Evolutionary conservation across 2,113 vertebrate species (phyloP).

Genomic region (Ciconia stormi): DNA sequence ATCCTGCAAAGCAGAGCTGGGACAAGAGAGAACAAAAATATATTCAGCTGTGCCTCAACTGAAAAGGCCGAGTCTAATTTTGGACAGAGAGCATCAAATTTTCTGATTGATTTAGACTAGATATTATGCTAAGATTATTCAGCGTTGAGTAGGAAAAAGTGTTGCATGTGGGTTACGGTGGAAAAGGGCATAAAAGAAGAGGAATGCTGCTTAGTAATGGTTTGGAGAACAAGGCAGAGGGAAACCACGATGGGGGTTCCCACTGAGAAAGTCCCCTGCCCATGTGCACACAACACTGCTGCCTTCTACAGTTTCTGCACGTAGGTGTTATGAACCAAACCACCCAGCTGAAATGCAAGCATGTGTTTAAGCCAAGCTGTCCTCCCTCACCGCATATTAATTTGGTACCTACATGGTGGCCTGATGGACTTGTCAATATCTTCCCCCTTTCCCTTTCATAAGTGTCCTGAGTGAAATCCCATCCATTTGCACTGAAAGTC

Average conservation of each 20-base stretch:
- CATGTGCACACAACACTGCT: neutral
- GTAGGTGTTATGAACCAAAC: neutral
- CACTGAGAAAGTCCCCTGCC: neutral
- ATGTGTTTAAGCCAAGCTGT: neutral
- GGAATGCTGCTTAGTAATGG: neutral
- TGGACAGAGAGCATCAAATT: slow-evolving; percentile 4
- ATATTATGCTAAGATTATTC: slow-evolving; percentile 44
- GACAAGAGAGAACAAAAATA: neutral
- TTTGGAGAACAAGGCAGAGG: neutral
- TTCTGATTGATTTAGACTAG: slow-evolving; percentile 26
- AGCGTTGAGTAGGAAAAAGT: neutral
- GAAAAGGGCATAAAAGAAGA: slow-evolving; percentile 3
- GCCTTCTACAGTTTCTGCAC: neutral
- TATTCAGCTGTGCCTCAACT: neutral
- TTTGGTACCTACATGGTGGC: neutral
- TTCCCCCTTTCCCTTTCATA: neutral
- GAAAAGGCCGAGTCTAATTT: slow-evolving; percentile 18
- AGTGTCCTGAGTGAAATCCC: neutral
- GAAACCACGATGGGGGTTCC: neutral
- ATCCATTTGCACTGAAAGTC: no score
- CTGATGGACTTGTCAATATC: neutral
- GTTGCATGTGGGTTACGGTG: rapidly evolving
- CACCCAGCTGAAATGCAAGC: no score
- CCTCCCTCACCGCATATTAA: neutral
- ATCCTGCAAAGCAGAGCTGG: neutral